A percentile compares a stretch with the other conserved stretches of the same genome.
Evolutionary conservation across 2,113 vertebrate species (phyloP).

Genomic region (Suncus etruscus): DNA sequence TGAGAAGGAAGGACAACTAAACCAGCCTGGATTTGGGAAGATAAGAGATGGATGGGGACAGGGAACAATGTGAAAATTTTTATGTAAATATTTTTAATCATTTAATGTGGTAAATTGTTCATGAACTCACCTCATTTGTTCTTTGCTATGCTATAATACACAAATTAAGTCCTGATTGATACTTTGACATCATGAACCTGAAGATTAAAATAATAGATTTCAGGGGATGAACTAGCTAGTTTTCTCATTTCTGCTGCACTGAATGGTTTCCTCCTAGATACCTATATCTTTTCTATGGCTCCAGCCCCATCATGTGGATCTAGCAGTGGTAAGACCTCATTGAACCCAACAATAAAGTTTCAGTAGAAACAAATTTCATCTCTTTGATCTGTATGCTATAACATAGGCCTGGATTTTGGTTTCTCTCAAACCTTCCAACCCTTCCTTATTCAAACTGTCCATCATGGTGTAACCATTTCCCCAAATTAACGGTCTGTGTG

Average conservation of each 20-base stretch:
- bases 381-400: background rate
- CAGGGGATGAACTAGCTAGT: background rate
- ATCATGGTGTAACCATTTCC: constrained; percentile 11
- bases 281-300: background rate
- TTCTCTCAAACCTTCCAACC: background rate
- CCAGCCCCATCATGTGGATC: background rate
- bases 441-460: background rate
- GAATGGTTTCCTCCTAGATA: background rate
- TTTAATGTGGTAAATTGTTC: background rate
- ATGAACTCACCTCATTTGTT: background rate
- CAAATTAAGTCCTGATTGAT: background rate
- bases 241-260: background rate
- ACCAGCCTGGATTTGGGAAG: background rate
- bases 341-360: background rate
- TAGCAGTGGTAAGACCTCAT: background rate
- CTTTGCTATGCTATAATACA: background rate
- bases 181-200: too few species aligned
- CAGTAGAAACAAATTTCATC: background rate
- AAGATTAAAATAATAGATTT: background rate
- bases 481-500: background rate
- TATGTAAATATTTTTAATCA: constrained; percentile 16
- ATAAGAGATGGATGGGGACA: background rate
- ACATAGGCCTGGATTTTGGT: background rate
- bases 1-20: background rate
- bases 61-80: background rate